Evolutionary conservation across 2,888 invertebrate genomes (phyloP), one percentile per base, ranked within the genome.

Genomic region (Volucella inanis): DNA sequence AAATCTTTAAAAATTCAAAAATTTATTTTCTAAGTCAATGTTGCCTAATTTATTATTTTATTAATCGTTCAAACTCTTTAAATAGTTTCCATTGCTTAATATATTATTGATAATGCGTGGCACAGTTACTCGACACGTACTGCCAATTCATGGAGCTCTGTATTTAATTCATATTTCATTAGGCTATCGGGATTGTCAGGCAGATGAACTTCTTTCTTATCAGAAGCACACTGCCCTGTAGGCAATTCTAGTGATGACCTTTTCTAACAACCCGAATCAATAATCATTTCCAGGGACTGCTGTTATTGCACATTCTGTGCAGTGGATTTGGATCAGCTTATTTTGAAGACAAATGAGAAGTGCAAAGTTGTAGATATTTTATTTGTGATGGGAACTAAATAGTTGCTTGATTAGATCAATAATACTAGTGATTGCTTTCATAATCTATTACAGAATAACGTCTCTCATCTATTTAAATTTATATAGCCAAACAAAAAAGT

Each of bases 191-290:
- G 11, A 45, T 2, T 45, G 45, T n/a, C 38, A 64, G 31, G 8
- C 38, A 49, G 49, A 64, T 49, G 64, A 49, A 8, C n/a, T 31
- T 49, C 45, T 49, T 47, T 38, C 64, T 64, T 64, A 64, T 64
- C 64, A 14, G n/a, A 64, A n/a, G 49, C 64, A 47, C 14, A 64
- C 49, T 64, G 49, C 8, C 64, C 49, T 47, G 38, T 38, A 41
- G 31, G 45, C 47, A 14, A 47, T 64, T 49, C 64, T 49, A 38
- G 49, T 38, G 64, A 14, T 64, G 64, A 64, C 31, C 64, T 49
- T 49, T 64, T 31, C 10, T n/a, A 15, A 49, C 10, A 41, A 64
- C 47, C 22, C 8, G 14, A 14, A 49, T n/a, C 14, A 31, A 64
- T 31, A 49, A 31, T 38, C 15, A 38, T 22, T 31, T 12, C 31